Conservation (phyloP, 2,888 invertebrate genomes). For the Acrocera orbiculus region DNA sequence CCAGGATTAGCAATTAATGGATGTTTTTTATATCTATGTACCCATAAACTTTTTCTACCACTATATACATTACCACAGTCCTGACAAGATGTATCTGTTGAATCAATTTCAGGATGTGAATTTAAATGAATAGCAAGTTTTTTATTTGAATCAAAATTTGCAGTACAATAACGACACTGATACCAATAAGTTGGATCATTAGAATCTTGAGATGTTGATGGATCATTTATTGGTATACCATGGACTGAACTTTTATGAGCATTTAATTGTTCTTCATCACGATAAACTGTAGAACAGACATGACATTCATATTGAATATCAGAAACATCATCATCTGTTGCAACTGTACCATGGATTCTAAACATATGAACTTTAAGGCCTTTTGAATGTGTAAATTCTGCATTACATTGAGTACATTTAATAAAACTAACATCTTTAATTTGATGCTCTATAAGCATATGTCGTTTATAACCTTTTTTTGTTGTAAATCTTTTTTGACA, state of each 20-base stretch:
- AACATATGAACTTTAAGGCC: slow-evolving; percentile 31
- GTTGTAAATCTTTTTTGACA: slow-evolving; percentile 31
- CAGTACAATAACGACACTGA: slow-evolving; percentile 31
- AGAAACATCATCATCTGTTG: slow-evolving; percentile 25
- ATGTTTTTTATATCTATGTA: slow-evolving; percentile 32
- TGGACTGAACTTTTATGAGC: slow-evolving; percentile 27
- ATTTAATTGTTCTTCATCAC: slow-evolving; percentile 24
- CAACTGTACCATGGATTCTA: slow-evolving; percentile 26
- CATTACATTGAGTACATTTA: slow-evolving; percentile 29
- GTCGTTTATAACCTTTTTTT: slow-evolving; percentile 29
- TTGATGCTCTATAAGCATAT: slow-evolving; percentile 31
- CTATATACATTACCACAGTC: slow-evolving; percentile 32
- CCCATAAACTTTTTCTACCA: slow-evolving; percentile 31
- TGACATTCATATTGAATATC: slow-evolving; percentile 28
- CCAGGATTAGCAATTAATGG: slow-evolving; percentile 29
- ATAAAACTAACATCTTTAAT: slow-evolving; percentile 30
- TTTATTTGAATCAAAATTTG: slow-evolving; percentile 31
- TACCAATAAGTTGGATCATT: slow-evolving; percentile 19
- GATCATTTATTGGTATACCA: slow-evolving; percentile 6
- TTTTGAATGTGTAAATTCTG: slow-evolving; percentile 32
- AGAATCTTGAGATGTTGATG: neutral
- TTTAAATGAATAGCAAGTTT: slow-evolving; percentile 31
- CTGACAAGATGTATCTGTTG: slow-evolving; percentile 31
- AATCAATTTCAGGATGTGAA: slow-evolving; percentile 30
- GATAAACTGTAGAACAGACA: slow-evolving; percentile 28